These are phyloP conservation scores for Paracanthobrama guichenoti DNA, from an alignment of 2,113 vertebrate species.

Conservation along the genomic window DNA sequence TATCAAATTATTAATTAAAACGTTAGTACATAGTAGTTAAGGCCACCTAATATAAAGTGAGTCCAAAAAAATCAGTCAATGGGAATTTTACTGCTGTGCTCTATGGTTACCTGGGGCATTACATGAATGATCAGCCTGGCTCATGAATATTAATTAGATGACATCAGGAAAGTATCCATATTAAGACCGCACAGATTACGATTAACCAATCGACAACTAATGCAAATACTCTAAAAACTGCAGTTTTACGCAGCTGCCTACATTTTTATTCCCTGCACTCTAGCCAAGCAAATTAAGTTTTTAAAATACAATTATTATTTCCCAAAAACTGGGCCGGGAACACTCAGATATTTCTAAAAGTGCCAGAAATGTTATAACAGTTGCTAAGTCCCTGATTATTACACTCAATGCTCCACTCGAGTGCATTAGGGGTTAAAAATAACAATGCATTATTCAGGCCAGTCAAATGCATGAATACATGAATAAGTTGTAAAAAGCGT, in stretches of 20 bases:
- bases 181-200: neutral
- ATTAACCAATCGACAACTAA: neutral
- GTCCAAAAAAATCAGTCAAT: neutral
- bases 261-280: neutral
- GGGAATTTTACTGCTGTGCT: neutral
- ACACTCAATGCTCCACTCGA: conserved; percentile 22
- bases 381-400: conserved; percentile 18
- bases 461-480: conserved; percentile 61
- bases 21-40: no score
- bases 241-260: neutral
- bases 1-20: no score
- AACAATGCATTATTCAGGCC: conserved; percentile 61
- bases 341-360: neutral
- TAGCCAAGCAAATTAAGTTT: neutral
- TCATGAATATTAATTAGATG: neutral
- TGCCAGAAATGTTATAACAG: neutral
- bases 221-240: neutral
- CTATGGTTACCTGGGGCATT: neutral
- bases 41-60: no score
- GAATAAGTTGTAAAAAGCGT: conserved; percentile 53
- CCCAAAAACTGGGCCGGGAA: neutral
- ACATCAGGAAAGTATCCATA: neutral
- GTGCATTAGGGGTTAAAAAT: conserved; percentile 29
- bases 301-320: conserved; percentile 1
- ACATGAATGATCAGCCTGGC: neutral